phyloP scores from a whole-genome alignment of 2,113 vertebrate species.

The Mustela lutreola region DNA sequence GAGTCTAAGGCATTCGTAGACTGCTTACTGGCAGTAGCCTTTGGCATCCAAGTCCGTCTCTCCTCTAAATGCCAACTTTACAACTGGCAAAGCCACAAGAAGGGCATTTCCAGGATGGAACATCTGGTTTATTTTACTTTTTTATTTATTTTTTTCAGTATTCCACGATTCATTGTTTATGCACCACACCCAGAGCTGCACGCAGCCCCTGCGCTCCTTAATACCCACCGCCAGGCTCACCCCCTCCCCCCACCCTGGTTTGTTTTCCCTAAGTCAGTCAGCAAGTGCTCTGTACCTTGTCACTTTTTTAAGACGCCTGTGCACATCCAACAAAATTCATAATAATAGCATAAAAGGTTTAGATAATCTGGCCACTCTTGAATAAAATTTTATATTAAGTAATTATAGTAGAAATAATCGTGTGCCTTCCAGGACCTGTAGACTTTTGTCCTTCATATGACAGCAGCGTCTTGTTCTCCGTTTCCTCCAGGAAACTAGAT shows the following conservation, averaged over 20 bases:
- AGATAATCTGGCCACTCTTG: background rate
- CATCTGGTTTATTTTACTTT: background rate
- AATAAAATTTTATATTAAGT: slow-evolving; percentile 40
- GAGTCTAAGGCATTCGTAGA: background rate
- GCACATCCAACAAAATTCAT: background rate
- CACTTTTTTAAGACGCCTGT: background rate
- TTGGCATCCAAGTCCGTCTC: background rate
- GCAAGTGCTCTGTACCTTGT: slow-evolving; percentile 1
- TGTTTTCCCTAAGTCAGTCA: slow-evolving; percentile 24
- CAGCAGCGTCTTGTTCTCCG: background rate
- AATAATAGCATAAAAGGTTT: background rate
- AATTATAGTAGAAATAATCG: background rate
- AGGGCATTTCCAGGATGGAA: slow-evolving; percentile 38
- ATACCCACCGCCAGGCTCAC: too few relatives aligned
- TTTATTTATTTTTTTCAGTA: too few relatives aligned
- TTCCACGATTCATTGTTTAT: too few relatives aligned
- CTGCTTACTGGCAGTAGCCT: slow-evolving; percentile 1
- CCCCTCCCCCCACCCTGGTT: background rate
- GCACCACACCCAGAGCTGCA: too few relatives aligned
- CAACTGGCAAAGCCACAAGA: slow-evolving; percentile 57
- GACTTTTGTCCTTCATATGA: background rate
- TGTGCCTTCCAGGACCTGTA: background rate
- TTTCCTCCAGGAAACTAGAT: slow-evolving; percentile 8
- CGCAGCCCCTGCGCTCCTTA: too few relatives aligned
- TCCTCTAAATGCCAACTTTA: slow-evolving; percentile 20